phyloP scores from a whole-genome alignment of 2,113 vertebrate genomes.

The Galemys pyrenaicus region DNA sequence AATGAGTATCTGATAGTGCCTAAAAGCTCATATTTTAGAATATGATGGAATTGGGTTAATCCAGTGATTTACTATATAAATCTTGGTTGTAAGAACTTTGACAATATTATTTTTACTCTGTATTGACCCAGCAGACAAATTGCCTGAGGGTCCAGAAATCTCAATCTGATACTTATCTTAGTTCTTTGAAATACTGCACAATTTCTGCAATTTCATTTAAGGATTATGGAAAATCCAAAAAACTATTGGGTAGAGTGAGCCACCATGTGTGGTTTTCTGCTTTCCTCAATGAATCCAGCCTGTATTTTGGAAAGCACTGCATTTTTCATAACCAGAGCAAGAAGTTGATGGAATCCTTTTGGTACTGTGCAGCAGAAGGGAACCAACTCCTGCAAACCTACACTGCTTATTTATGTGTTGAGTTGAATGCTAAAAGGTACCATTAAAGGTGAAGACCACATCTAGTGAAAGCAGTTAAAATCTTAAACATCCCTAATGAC shows the following conservation, averaged over 20 bases:
- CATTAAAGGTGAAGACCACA: conserved; percentile 73
- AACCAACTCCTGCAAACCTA: conserved; percentile 32
- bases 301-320: conserved; percentile 55
- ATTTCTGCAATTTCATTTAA: conserved; percentile 55
- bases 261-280: conserved; percentile 64
- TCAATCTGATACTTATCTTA: not conserved
- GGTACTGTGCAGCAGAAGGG: not conserved
- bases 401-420: conserved; percentile 68
- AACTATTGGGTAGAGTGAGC: not conserved
- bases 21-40: not conserved
- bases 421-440: conserved; percentile 60
- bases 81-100: not conserved
- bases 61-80: not conserved
- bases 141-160: not conserved
- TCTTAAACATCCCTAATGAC: conserved; percentile 71
- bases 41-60: not conserved
- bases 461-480: conserved; percentile 75
- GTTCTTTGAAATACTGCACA: not conserved
- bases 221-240: conserved; percentile 59
- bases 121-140: not conserved
- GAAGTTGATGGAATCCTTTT: conserved; percentile 58
- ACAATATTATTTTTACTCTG: not conserved
- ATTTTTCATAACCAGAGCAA: conserved; percentile 46
- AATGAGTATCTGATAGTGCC: not conserved
- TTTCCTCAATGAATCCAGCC: conserved; percentile 67